phyloP scores from a whole-genome alignment of 1,140 invertebrate genomes.

The Cydia splendana region DNA sequence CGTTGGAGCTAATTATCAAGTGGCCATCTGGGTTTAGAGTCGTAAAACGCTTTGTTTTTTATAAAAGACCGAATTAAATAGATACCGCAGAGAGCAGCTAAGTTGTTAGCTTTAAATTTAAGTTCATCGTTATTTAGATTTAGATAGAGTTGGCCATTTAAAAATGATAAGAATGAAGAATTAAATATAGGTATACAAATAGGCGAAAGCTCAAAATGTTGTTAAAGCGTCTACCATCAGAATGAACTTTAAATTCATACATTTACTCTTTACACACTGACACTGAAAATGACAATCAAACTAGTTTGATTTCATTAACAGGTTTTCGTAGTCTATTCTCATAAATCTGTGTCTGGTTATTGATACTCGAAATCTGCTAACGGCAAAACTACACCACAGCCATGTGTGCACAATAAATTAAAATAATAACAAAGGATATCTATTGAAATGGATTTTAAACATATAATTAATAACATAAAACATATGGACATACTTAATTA shows the following conservation, averaged over 20 bases:
- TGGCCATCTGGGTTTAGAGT: constrained; percentile 1
- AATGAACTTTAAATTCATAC: too few relatives aligned
- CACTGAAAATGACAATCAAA: too few relatives aligned
- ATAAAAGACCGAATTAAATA: not conserved
- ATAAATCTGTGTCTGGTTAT: not conserved
- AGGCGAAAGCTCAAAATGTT: too few relatives aligned
- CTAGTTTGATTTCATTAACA: not conserved
- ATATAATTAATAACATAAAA: not conserved
- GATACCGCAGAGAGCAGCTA: not conserved
- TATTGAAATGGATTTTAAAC: not conserved
- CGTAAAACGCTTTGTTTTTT: not conserved
- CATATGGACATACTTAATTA: not conserved
- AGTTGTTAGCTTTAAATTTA: not conserved
- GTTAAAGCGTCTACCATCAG: too few relatives aligned
- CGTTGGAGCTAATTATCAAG: not conserved
- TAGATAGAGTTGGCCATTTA: not conserved
- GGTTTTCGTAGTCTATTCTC: not conserved
- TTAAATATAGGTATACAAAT: too few relatives aligned
- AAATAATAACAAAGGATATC: not conserved
- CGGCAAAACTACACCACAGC: not conserved
- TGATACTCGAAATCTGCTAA: not conserved
- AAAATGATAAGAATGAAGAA: too few relatives aligned
- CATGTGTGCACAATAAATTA: not conserved
- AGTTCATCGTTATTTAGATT: not conserved
- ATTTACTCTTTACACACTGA: too few relatives aligned